Evolutionary conservation across 2,888 invertebrate genomes (phyloP).

Genomic region (Caenorhabditis drosophilae): DNA sequence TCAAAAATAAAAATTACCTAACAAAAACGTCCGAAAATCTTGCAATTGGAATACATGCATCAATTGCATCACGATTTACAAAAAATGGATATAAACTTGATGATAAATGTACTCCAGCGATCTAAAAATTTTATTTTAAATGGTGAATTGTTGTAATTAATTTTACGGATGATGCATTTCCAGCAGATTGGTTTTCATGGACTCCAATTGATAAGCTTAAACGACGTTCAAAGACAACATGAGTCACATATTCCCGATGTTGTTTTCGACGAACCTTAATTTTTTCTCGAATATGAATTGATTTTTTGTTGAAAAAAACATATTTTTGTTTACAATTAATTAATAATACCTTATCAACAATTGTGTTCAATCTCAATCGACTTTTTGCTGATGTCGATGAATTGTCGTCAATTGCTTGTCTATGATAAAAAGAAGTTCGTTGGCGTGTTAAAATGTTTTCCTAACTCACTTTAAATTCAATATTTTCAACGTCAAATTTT

Average conservation of each 20-base stretch:
- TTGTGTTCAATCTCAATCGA: constrained; percentile 32
- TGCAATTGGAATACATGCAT: constrained; percentile 22
- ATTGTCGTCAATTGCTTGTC: constrained; percentile 19
- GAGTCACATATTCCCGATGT: constrained; percentile 42
- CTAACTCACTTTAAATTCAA: constrained; percentile 41
- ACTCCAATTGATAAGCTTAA: constrained; percentile 44
- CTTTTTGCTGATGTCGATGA: constrained; percentile 23
- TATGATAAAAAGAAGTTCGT: too few relatives aligned
- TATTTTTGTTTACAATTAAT: background rate
- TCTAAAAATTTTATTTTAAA: constrained; percentile 16
- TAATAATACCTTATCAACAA: constrained; percentile 34
- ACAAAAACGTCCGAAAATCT: constrained; percentile 47
- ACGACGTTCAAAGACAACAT: constrained; percentile 42
- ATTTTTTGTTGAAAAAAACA: too few relatives aligned
- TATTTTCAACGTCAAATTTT: constrained; percentile 35
- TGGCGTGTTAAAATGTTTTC: too few relatives aligned
- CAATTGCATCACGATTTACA: constrained; percentile 33
- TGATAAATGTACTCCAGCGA: constrained; percentile 44
- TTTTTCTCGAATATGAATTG: background rate
- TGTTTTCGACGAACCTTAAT: constrained; percentile 35
- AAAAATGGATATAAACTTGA: constrained; percentile 31
- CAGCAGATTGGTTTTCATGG: constrained; percentile 34
- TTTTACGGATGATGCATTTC: constrained; percentile 35
- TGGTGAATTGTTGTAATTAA: too few relatives aligned
- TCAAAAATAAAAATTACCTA: constrained; percentile 16